Conservation (phyloP, 2,888 invertebrate genomes). For the Zele albiditarsus region DNA sequence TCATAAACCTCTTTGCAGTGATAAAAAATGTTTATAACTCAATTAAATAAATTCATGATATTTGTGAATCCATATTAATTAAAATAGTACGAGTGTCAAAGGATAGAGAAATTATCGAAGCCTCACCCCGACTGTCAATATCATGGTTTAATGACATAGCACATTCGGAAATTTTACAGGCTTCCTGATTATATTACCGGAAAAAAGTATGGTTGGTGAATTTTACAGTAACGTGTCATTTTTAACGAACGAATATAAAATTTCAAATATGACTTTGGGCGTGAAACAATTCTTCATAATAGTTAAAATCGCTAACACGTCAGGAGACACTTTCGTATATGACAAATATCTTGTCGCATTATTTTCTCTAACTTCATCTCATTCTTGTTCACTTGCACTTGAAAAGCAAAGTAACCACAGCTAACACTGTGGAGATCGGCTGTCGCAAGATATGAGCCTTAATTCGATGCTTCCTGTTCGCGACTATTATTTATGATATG, state of each 20-base stretch:
- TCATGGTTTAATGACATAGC: neutral
- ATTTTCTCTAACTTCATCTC: neutral
- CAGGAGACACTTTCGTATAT: no score
- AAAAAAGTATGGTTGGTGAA: neutral
- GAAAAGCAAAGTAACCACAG: neutral
- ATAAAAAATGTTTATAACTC: no score
- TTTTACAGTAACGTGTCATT: neutral
- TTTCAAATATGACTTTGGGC: constrained; percentile 1
- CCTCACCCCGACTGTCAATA: neutral
- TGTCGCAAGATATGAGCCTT: neutral
- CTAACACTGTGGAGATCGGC: neutral
- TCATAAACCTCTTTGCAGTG: no score
- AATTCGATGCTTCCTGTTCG: neutral
- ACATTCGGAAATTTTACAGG: neutral
- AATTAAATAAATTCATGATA: no score
- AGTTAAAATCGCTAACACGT: no score
- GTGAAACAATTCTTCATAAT: neutral
- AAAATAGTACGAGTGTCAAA: neutral
- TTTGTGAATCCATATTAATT: no score
- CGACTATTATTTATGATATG: neutral
- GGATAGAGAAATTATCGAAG: neutral
- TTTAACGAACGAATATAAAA: neutral
- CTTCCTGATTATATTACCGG: constrained; percentile 1
- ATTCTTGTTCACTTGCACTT: neutral
- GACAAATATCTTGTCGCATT: no score